Percentiles rank a stretch among this genome's conserved stretches.
phyloP scores from a whole-genome alignment of 1,140 invertebrate species.

The Sycobia sp. region DNA sequence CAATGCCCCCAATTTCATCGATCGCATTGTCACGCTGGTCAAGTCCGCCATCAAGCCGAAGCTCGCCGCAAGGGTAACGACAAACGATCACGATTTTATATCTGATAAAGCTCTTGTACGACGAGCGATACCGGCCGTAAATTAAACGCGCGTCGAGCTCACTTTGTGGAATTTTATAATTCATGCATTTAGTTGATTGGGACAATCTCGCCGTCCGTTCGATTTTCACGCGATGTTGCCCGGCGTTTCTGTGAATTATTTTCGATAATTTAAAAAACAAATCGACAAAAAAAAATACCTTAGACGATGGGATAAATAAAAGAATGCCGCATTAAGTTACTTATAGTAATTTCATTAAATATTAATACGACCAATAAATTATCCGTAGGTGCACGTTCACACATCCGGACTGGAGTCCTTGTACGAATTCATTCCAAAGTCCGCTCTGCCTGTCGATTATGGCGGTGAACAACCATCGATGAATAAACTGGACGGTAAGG shows the following conservation, averaged over 20 bases:
- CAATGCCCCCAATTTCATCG: conserved; percentile 68
- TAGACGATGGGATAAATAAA: too few relatives aligned
- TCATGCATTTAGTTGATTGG: too few relatives aligned
- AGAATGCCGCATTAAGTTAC: too few relatives aligned
- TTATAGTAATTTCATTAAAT: conserved; percentile 7
- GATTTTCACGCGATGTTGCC: neutral
- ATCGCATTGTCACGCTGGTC: conserved; percentile 66
- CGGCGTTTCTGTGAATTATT: neutral
- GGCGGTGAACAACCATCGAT: conserved; percentile 53
- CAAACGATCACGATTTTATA: too few relatives aligned
- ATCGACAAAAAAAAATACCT: too few relatives aligned
- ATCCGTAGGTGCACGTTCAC: conserved; percentile 47
- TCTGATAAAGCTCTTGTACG: too few relatives aligned
- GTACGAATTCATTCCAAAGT: conserved; percentile 59
- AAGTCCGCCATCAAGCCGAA: conserved; percentile 72
- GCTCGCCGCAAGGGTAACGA: conserved; percentile 64
- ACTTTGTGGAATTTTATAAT: too few relatives aligned
- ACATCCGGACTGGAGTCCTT: conserved; percentile 59
- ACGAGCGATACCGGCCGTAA: too few relatives aligned
- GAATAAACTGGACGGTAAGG: conserved; percentile 44
- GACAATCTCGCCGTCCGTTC: too few relatives aligned
- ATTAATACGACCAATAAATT: conserved; percentile 13
- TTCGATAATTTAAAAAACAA: neutral
- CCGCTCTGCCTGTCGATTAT: conserved; percentile 62
- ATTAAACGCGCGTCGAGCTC: too few relatives aligned